A percentile compares a stretch with the other conserved stretches of the same genome.
Evolutionary conservation across 2,797 vertebrate species (phyloP).

Genomic region (Eidolon dupreanum): DNA sequence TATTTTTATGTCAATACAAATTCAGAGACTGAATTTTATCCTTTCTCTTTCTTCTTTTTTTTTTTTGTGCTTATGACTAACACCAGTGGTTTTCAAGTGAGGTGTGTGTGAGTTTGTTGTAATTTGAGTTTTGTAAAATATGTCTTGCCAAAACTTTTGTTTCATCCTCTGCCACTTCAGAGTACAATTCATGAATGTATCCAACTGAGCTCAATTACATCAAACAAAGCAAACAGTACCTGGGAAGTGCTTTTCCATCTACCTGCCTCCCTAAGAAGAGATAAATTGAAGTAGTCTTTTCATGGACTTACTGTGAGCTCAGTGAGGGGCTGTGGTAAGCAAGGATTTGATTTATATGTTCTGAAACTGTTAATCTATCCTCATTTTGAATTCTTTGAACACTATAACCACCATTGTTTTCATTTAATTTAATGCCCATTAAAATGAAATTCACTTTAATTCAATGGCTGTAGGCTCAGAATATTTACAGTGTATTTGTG

Average conservation of each 20-base stretch:
- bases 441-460: conserved; percentile 59
- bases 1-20: background rate
- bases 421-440: conserved; percentile 64
- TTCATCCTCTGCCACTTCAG: background rate
- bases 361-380: conserved; percentile 49
- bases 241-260: background rate
- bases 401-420: conserved; percentile 50
- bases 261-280: background rate
- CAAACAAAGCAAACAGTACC: background rate
- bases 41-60: background rate
- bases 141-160: background rate
- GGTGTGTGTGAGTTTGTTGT: background rate
- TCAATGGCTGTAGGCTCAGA: conserved; percentile 19
- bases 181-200: background rate
- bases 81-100: background rate
- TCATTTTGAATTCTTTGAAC: conserved; percentile 46
- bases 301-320: no score
- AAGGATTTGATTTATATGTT: background rate
- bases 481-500: conserved; percentile 16
- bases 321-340: background rate
- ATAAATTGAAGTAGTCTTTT: background rate
- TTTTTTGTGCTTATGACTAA: background rate
- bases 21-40: background rate
- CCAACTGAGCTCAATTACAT: background rate
- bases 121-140: background rate